Conservation (phyloP, 2,113 vertebrate species). For the Takifugu bimaculatus region DNA sequence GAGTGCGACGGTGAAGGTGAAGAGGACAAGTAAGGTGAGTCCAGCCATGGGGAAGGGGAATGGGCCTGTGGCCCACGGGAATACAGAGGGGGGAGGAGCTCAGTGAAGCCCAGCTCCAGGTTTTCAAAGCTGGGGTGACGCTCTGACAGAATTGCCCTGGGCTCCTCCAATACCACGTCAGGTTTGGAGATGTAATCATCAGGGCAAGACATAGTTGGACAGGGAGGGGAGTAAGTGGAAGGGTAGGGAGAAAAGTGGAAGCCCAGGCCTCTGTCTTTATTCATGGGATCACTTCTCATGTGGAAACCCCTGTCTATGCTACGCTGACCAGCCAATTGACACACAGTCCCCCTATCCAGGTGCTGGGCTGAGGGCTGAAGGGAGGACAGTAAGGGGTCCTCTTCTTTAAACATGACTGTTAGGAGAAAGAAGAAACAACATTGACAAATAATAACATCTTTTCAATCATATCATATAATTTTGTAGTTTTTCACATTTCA, state of each 20-base stretch:
- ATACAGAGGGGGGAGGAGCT: constrained; percentile 76
- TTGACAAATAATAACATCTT: neutral
- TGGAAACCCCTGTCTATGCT: constrained; percentile 46
- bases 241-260: constrained; percentile 71
- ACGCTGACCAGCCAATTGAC: constrained; percentile 39
- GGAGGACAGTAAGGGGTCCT: constrained; percentile 65
- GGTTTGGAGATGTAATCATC: constrained; percentile 71
- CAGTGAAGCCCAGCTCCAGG: constrained; percentile 78
- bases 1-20: constrained; percentile 79
- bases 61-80: constrained; percentile 63
- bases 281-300: constrained; percentile 34
- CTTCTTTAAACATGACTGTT: constrained; percentile 77
- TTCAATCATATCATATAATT: neutral
- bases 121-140: constrained; percentile 74
- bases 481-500: neutral
- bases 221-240: constrained; percentile 64
- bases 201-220: constrained; percentile 58
- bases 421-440: neutral
- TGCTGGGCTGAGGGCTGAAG: constrained; percentile 54
- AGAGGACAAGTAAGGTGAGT: constrained; percentile 78
- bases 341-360: constrained; percentile 55
- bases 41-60: constrained; percentile 74
- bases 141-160: constrained; percentile 58
- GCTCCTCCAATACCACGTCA: constrained; percentile 57
- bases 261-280: constrained; percentile 59